phyloP scores from a whole-genome alignment of 2,888 invertebrate species.

The Ditylenchus weischeri region DNA sequence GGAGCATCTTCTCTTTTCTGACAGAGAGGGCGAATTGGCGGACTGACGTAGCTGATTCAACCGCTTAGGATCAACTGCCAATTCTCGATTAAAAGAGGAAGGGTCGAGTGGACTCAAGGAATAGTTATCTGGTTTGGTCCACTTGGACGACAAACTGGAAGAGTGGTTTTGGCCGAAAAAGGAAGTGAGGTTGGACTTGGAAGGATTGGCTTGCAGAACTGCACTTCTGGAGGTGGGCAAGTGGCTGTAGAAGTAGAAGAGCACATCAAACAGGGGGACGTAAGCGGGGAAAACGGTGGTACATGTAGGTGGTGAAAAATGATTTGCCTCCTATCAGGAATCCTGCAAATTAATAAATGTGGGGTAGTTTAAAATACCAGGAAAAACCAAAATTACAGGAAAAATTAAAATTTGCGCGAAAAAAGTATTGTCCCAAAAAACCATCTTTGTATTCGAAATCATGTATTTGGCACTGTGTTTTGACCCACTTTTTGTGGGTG shows the following conservation, averaged over 20 bases:
- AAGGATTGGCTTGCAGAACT: too few relatives aligned
- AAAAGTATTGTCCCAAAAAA: conserved; percentile 27
- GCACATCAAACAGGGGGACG: conserved; percentile 59
- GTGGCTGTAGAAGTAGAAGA: conserved; percentile 40
- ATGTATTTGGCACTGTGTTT: too few relatives aligned
- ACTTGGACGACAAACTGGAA: neutral
- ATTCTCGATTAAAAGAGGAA: too few relatives aligned
- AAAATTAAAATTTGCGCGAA: too few relatives aligned
- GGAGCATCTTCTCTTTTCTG: conserved; percentile 15
- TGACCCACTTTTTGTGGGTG: too few relatives aligned
- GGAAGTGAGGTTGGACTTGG: conserved; percentile 4
- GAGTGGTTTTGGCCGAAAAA: neutral
- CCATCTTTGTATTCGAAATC: too few relatives aligned
- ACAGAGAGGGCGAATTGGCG: neutral
- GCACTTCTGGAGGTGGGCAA: conserved; percentile 24
- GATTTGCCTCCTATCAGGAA: conserved; percentile 60
- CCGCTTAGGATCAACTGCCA: neutral
- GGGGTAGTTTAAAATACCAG: too few relatives aligned
- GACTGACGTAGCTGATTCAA: conserved; percentile 3
- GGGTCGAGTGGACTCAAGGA: neutral
- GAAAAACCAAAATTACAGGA: too few relatives aligned
- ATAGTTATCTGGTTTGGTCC: neutral
- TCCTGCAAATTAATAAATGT: conserved; percentile 23
- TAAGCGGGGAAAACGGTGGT: conserved; percentile 62
- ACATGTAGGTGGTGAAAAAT: conserved; percentile 63